phyloP scores from a whole-genome alignment of 2,888 invertebrate species.

The Neocrepidodera transversa region DNA sequence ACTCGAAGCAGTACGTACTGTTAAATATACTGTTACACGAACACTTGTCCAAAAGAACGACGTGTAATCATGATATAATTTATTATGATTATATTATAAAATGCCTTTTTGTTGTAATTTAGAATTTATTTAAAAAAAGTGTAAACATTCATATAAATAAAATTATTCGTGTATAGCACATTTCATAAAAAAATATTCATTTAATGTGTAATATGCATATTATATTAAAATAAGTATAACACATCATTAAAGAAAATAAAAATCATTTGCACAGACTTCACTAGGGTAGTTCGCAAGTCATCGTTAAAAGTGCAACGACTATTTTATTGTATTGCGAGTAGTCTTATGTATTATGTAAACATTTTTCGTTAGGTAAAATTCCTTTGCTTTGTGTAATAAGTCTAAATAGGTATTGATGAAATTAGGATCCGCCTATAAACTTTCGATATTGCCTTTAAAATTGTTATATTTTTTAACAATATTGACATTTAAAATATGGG shows the following conservation, averaged over 20 bases:
- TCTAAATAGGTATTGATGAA: background rate
- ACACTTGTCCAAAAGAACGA: background rate
- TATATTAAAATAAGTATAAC: no score
- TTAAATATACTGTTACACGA: background rate
- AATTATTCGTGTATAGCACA: no score
- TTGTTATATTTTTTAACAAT: constrained; percentile 15
- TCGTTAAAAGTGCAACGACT: no score
- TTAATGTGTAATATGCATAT: no score
- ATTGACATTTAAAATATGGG: constrained; percentile 24
- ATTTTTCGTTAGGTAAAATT: background rate
- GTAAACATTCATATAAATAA: no score
- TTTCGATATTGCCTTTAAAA: constrained; percentile 7
- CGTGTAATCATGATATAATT: background rate
- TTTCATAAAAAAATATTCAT: no score
- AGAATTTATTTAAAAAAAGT: no score
- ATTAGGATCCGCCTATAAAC: constrained; percentile 10
- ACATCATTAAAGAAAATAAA: no score
- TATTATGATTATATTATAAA: background rate
- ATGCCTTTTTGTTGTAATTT: background rate
- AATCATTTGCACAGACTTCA: no score
- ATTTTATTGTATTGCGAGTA: no score
- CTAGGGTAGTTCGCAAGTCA: no score
- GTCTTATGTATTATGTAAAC: no score
- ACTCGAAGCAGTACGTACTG: background rate
- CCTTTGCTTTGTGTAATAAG: background rate